These are phyloP conservation scores for Erythrolamprus reginae DNA, from an alignment of 2,113 vertebrate species.

Conservation along the genomic window DNA sequence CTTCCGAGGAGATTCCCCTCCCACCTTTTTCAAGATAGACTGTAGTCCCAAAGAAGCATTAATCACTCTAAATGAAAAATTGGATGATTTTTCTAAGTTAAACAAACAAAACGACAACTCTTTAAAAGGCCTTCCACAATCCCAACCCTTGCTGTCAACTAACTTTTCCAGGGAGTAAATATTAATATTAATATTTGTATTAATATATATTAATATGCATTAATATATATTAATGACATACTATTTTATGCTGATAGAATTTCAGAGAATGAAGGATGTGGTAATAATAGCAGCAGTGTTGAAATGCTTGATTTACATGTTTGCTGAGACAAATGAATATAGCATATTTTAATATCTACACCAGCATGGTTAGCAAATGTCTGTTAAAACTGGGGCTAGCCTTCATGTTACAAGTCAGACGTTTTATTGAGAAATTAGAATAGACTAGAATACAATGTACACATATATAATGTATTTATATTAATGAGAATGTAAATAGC, in stretches of 20 bases:
- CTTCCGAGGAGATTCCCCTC: not conserved
- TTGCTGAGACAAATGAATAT: not conserved
- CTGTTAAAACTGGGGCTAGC: not conserved
- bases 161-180: not conserved
- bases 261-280: not conserved
- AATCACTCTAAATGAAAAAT: not conserved
- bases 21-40: not conserved
- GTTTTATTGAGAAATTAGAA: not conserved
- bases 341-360: not conserved
- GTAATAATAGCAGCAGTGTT: not conserved
- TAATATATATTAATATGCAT: too few species aligned
- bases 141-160: not conserved
- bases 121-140: not conserved
- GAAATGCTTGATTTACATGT: not conserved
- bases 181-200: too few species aligned
- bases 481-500: too few species aligned
- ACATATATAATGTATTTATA: too few species aligned
- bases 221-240: too few species aligned
- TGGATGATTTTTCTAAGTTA: not conserved
- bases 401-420: not conserved
- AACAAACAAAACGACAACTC: not conserved
- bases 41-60: not conserved
- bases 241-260: not conserved
- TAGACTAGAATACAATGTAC: too few species aligned
- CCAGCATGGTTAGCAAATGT: not conserved